Conservation (phyloP, 2,888 invertebrate genomes). For the Sminthurides aquaticus region DNA sequence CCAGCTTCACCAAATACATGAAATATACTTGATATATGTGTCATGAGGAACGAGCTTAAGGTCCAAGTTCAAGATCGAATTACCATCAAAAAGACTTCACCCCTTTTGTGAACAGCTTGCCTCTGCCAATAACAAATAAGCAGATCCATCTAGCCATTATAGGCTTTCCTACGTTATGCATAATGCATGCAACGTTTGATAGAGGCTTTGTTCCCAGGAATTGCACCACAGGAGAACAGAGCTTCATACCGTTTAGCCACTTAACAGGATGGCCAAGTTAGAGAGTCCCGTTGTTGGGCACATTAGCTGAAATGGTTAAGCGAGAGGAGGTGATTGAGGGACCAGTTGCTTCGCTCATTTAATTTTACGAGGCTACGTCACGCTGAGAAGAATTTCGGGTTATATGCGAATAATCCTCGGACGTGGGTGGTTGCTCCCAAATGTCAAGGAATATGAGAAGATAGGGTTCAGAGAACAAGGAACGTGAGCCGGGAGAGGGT, state of each 20-base stretch:
- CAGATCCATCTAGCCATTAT: neutral
- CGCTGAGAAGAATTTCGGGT: too few relatives aligned
- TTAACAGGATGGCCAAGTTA: too few relatives aligned
- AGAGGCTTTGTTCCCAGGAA: neutral
- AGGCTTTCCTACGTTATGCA: neutral
- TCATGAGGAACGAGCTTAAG: neutral
- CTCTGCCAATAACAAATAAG: neutral
- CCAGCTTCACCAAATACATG: neutral
- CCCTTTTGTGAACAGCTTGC: neutral
- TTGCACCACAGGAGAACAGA: too few relatives aligned
- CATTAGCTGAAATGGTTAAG: neutral
- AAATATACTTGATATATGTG: neutral
- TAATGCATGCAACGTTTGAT: neutral
- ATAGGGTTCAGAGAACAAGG: too few relatives aligned
- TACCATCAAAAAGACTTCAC: too few relatives aligned
- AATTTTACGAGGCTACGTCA: neutral
- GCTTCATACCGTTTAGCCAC: too few relatives aligned
- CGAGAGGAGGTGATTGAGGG: neutral
- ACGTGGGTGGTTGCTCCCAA: neutral
- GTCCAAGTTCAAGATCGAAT: neutral
- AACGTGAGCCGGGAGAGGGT: too few relatives aligned
- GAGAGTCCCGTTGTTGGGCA: too few relatives aligned
- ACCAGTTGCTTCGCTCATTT: neutral
- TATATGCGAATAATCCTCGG: neutral
- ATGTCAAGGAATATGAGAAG: neutral